Percentiles rank a stretch among this genome's conserved stretches.
Evolutionary conservation across 2,888 invertebrate genomes (phyloP).

Genomic region (Chymomyza caudatula): DNA sequence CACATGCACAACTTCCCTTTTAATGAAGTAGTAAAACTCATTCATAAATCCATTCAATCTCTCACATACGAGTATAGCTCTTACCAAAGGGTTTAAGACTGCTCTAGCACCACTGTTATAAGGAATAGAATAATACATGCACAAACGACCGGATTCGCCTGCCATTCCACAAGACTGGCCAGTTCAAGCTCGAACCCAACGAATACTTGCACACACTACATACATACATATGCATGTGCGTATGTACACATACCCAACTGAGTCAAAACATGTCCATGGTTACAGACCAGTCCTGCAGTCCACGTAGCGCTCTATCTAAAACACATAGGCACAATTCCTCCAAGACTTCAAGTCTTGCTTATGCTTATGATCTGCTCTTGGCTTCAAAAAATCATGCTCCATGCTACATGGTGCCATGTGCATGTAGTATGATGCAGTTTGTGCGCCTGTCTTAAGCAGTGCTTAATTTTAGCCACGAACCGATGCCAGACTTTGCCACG

Average conservation of each 20-base stretch:
- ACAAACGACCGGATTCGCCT: slow-evolving; percentile 18
- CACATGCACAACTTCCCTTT: slow-evolving; percentile 54
- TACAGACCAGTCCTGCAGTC: slow-evolving; percentile 17
- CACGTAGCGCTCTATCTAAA: neutral
- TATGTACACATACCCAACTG: neutral
- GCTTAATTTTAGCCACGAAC: slow-evolving; percentile 14
- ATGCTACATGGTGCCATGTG: neutral
- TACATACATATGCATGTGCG: neutral
- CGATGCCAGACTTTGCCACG: slow-evolving; percentile 62
- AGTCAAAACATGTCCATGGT: neutral
- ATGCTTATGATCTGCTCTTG: neutral
- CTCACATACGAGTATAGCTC: slow-evolving; percentile 31
- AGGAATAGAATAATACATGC: slow-evolving; percentile 59
- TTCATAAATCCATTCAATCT: slow-evolving; percentile 76
- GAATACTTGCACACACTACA: neutral
- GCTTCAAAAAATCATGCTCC: neutral
- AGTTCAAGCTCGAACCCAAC: neutral
- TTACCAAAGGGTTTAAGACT: slow-evolving; percentile 24
- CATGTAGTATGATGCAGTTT: slow-evolving; percentile 32
- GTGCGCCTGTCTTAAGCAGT: slow-evolving; percentile 1
- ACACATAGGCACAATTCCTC: neutral
- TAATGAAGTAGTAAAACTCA: slow-evolving; percentile 79
- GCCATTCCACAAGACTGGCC: slow-evolving; percentile 2
- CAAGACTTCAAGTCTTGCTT: neutral
- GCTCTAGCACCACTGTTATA: slow-evolving; percentile 27